Evolutionary conservation across 1,140 invertebrate genomes (phyloP).

Genomic region (Helicorthomorpha holstii): DNA sequence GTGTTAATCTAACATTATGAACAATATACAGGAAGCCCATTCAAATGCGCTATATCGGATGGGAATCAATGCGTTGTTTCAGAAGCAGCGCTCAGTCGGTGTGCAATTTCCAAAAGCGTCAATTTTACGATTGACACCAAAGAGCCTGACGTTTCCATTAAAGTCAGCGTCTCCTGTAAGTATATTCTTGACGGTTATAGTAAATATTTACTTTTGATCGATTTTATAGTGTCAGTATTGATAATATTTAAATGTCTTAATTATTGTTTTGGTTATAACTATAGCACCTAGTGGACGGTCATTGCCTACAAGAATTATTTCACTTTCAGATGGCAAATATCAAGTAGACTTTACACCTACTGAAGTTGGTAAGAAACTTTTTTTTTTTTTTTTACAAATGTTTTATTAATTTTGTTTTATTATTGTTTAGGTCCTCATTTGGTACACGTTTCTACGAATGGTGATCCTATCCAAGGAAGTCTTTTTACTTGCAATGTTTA

Average conservation of each 20-base stretch:
- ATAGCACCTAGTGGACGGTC: conserved; percentile 59
- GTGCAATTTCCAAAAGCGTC: conserved; percentile 31
- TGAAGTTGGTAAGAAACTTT: conserved; percentile 43
- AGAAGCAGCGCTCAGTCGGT: neutral
- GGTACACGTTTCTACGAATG: conserved; percentile 58
- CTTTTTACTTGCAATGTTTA: conserved; percentile 86
- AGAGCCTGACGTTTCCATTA: conserved; percentile 12
- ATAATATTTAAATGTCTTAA: conserved; percentile 48
- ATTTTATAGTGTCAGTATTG: neutral
- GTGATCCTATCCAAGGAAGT: conserved; percentile 68
- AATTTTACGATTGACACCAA: conserved; percentile 42
- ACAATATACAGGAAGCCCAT: conserved; percentile 50
- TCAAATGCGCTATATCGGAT: conserved; percentile 54
- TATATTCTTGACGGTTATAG: neutral
- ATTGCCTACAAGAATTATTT: conserved; percentile 42
- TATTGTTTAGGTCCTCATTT: conserved; percentile 48
- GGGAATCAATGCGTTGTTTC: neutral
- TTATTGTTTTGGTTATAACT: conserved; percentile 26
- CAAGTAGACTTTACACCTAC: conserved; percentile 59
- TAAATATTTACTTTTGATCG: neutral
- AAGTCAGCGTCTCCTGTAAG: conserved; percentile 18
- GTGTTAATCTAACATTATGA: neutral
- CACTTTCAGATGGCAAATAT: conserved; percentile 36
- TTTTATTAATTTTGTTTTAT: neutral
- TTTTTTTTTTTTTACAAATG: neutral